Evolutionary conservation across 2,113 vertebrate genomes (phyloP), one percentile per base, ranked within the genome.

Genomic region (Cygnus buccinator): DNA sequence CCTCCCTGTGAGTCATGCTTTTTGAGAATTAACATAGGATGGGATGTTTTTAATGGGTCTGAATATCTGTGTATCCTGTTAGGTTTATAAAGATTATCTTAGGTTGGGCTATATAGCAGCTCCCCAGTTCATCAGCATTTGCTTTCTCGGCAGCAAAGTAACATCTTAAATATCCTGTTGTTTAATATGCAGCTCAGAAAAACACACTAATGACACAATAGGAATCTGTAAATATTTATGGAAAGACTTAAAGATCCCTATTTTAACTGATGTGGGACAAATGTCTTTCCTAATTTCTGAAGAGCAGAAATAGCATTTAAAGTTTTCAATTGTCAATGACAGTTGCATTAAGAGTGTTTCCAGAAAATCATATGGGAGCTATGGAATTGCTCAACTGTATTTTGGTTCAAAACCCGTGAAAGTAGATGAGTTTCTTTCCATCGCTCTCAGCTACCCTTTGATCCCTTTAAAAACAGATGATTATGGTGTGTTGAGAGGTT

Each of bases 151-250:
- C 39, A 65, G 10, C 26, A 81, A 68, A 80, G 2, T 79, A 70
- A 57, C 9, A 46, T 90, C 86, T 68, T 83, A 81, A 70, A 19
- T 71, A 41, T 9, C 8, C 33, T 9, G 6, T 86, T 92, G 70
- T 76, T 93, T 81, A 84, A 68, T 93, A 41, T 57, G 29, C 18
- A 72, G 44, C 52, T 94, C 52, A 84, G 39, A 61, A 84, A 92
- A 92, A 41, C 90, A 82, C 11, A 39, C 31, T 76, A 82, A 35
- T 62, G 17, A 39, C n/a, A 58, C 29, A 37, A 26, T 78, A 43
- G 43, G n/a, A 90, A 80, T 95, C 33, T 58, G 35, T 88, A 93
- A 94, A 68, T 90, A 55, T 72, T 93, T 90, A 62, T 39, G 19
- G 13, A 54, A 78, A 84, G 57, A 89, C 26, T 86, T 77, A 61